These are phyloP conservation scores for Drosophila melanica DNA, from an alignment of 1,140 invertebrate genomes.

Conservation along the genomic window DNA sequence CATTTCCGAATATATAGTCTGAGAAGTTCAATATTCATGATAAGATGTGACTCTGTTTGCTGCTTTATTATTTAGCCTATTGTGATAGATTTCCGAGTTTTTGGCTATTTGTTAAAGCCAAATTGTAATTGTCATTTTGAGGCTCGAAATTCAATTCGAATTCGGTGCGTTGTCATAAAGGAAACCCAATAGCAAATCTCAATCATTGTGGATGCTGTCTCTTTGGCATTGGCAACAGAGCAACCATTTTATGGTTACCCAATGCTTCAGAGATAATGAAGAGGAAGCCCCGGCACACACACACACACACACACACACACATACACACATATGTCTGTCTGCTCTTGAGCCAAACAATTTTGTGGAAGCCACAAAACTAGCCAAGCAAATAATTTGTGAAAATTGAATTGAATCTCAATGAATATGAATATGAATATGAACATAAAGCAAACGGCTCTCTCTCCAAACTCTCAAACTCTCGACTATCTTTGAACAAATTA, in stretches of 20 bases:
- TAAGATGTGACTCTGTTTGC: no score
- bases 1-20: no score
- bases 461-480: not conserved
- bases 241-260: conserved; percentile 40
- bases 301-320: not conserved
- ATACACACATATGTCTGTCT: not conserved
- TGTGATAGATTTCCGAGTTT: not conserved
- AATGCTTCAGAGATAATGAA: conserved; percentile 70
- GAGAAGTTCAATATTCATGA: no score
- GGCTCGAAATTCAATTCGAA: conserved; percentile 59
- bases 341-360: conserved; percentile 61
- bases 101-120: conserved; percentile 3
- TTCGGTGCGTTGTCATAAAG: conserved; percentile 38
- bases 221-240: conserved; percentile 2
- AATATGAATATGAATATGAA: conserved; percentile 75
- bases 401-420: conserved; percentile 71
- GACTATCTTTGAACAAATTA: conserved; percentile 48
- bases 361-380: conserved; percentile 79
- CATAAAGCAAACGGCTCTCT: conserved; percentile 35
- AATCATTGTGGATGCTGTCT: conserved; percentile 38
- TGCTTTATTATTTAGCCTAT: no score
- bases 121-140: conserved; percentile 18
- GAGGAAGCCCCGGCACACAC: conserved; percentile 46
- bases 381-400: conserved; percentile 78
- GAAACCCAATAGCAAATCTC: conserved; percentile 40